A percentile compares a stretch with the other conserved stretches of the same genome.
Evolutionary conservation across 2,113 vertebrate species (phyloP).

Genomic region (Coturnix japonica): DNA sequence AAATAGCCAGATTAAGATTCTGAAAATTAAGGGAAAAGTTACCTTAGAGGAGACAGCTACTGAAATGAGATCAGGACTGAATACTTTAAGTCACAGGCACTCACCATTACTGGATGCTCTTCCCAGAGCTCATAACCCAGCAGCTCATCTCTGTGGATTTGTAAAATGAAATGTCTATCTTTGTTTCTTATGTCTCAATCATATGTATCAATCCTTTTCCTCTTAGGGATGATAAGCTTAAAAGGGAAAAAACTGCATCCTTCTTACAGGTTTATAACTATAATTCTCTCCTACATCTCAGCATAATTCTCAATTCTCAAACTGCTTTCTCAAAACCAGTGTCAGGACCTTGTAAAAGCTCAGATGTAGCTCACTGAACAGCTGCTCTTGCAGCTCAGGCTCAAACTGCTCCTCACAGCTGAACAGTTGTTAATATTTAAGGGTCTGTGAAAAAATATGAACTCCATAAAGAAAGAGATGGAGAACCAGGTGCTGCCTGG

Average conservation of each 20-base stretch:
- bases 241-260: not conserved
- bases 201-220: not conserved
- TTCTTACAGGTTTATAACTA: not conserved
- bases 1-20: not conserved
- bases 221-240: not conserved
- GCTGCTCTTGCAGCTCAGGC: not conserved
- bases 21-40: not conserved
- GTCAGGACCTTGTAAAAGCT: not conserved
- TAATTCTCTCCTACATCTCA: not conserved
- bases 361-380: not conserved
- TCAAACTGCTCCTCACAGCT: not conserved
- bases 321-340: not conserved
- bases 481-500: fast-evolving
- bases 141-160: not conserved
- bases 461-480: not conserved
- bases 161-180: not conserved
- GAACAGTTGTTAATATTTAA: not conserved
- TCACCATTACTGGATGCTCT: not conserved
- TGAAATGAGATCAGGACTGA: not conserved
- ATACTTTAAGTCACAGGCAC: not conserved
- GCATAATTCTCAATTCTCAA: not conserved
- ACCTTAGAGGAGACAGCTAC: not conserved
- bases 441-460: not conserved
- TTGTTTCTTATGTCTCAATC: not conserved
- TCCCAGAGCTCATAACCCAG: not conserved